A percentile compares a stretch with the other conserved stretches of the same genome.
Evolutionary conservation across 2,888 invertebrate genomes (phyloP).

Genomic region (Cataglyphis livida): DNA sequence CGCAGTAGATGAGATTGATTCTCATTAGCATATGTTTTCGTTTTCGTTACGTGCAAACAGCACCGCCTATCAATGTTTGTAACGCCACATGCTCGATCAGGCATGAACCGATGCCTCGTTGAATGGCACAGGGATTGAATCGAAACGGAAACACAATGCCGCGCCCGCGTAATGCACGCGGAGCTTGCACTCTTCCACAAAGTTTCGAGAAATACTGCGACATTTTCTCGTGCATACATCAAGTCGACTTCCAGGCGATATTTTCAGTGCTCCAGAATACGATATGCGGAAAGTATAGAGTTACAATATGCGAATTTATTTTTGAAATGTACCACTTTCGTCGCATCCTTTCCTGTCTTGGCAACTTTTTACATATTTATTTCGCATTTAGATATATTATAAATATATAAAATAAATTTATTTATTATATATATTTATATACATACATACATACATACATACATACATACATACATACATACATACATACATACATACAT

Average conservation of each 20-base stretch:
- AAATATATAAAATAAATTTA: no score
- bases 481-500: no score
- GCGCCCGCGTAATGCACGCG: slow-evolving; percentile 11
- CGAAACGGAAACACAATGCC: slow-evolving; percentile 26
- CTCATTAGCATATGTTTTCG: slow-evolving; percentile 63
- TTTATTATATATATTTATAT: not conserved
- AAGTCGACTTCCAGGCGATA: slow-evolving; percentile 1
- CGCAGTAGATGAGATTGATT: slow-evolving; percentile 20
- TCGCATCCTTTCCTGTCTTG: not conserved
- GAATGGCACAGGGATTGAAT: slow-evolving; percentile 35
- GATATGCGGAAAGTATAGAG: slow-evolving; percentile 8
- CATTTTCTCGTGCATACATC: slow-evolving; percentile 36
- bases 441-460: not conserved
- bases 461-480: no score
- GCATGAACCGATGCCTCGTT: slow-evolving; percentile 16
- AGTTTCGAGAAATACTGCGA: slow-evolving; percentile 31
- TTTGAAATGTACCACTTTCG: not conserved
- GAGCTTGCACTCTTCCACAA: slow-evolving; percentile 26
- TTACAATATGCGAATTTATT: slow-evolving; percentile 20
- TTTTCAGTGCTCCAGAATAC: slow-evolving; percentile 17
- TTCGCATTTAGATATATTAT: not conserved
- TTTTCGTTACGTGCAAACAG: slow-evolving; percentile 31
- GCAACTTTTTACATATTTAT: not conserved
- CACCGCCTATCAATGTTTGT: slow-evolving; percentile 44
- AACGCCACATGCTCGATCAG: slow-evolving; percentile 33